Evolutionary conservation across 1,140 invertebrate genomes (phyloP), one percentile per base, ranked within the genome.

Genomic region (Aphelinus atriplicis): DNA sequence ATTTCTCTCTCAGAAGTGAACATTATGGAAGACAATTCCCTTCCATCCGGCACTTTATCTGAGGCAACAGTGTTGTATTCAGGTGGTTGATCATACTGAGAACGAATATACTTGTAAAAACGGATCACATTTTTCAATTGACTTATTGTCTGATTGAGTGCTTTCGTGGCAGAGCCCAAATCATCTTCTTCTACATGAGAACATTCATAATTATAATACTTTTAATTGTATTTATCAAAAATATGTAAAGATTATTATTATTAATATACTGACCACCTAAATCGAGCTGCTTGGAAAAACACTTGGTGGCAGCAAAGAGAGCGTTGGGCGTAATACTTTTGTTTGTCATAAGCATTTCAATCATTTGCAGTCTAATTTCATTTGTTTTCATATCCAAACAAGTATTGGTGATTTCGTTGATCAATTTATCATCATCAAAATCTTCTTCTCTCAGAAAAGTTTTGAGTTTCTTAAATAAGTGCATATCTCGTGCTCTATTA

Each of bases 401-500:
- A 43, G 90, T 88, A 71, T 86, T 89, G 4, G 77, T 82, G 53
- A 90, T 88, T 86, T 88, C 90, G 78, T 84, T 88, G 81, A 83
- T 83, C 80, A 84, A 89, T 79, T 77, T 90, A 65, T 90, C 91
- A 67, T 82, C 84, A 70, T 89, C 87, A 67, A 86, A 86, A 68
- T 91, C 89, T 67, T 90, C 90, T 58, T 88, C 85, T 77, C 92
- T 91, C 6, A 95, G 84, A 77, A 92, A 88, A 55, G 90, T 90
- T 79, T 93, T 92, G n/a, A 96, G 82, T 79, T 94, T 93, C 80
- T 94, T 93, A 63, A 97, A 89, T 56, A 97, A 86, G 88, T 97
- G 95, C 58, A 97, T 90, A 85, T 98, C 96, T 79, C 94, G 91
- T 1, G 95, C 93, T 79, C 93, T 91, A 81, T 94, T 93, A 75